Conservation (phyloP, 2,888 invertebrate genomes). For the Eupithecia tripunctaria region DNA sequence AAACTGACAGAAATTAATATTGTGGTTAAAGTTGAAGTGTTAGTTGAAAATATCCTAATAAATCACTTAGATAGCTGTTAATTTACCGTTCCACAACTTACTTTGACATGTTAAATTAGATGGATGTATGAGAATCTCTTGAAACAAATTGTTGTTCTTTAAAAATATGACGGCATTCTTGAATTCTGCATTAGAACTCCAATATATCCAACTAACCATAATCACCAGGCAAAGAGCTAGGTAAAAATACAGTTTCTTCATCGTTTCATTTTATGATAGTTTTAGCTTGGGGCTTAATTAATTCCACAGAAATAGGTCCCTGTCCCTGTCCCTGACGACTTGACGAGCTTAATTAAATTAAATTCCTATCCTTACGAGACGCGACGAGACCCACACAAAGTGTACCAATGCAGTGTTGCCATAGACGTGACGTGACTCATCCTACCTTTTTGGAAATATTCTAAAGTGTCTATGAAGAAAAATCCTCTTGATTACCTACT, state of each 20-base stretch:
- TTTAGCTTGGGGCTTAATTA: neutral
- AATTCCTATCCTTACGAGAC: neutral
- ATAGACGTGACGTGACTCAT: neutral
- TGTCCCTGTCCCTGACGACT: no score
- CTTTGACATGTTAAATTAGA: constrained; percentile 54
- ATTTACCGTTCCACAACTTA: constrained; percentile 45
- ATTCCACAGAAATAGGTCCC: neutral
- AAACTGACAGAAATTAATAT: constrained; percentile 1
- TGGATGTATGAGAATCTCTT: constrained; percentile 55
- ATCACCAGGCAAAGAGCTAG: constrained; percentile 47
- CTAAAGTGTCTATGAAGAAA: neutral
- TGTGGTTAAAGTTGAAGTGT: neutral
- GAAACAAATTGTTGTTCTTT: constrained; percentile 52
- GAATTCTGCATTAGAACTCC: constrained; percentile 59
- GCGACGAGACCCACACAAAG: neutral
- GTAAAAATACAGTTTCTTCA: constrained; percentile 39
- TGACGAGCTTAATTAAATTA: no score
- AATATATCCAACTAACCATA: constrained; percentile 65
- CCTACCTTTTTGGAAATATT: constrained; percentile 19
- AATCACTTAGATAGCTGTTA: neutral
- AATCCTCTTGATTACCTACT: neutral
- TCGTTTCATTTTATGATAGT: constrained; percentile 5
- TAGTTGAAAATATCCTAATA: neutral
- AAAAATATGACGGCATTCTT: constrained; percentile 53
- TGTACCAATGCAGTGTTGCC: constrained; percentile 25